Evolutionary conservation across 2,797 vertebrate genomes (phyloP).

Genomic region (Anolis apletophallus): DNA sequence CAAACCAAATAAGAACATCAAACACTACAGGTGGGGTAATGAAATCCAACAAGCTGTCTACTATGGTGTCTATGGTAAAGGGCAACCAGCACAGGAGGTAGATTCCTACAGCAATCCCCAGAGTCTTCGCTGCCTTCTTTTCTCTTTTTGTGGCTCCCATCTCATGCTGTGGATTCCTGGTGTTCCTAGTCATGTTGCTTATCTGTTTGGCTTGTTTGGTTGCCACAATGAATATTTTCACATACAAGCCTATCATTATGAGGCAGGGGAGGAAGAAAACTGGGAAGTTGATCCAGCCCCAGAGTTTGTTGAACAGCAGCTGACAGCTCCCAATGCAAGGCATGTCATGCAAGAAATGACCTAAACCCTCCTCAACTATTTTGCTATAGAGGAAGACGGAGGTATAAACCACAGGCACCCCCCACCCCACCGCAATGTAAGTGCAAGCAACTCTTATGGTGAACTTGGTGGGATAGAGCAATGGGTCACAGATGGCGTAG

Average conservation of each 20-base stretch:
- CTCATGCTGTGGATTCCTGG: neutral
- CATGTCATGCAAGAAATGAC: constrained; percentile 53
- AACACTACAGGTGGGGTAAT: constrained; percentile 62
- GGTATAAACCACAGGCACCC: constrained; percentile 60
- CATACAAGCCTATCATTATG: constrained; percentile 62
- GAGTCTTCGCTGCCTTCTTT: constrained; percentile 71
- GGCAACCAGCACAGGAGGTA: constrained; percentile 70
- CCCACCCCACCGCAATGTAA: constrained; percentile 65
- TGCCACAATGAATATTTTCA: constrained; percentile 71
- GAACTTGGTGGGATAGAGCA: constrained; percentile 69
- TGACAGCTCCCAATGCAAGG: constrained; percentile 69
- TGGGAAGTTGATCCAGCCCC: constrained; percentile 72
- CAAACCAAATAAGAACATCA: constrained; percentile 72
- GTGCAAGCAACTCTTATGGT: constrained; percentile 46
- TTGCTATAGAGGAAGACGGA: constrained; percentile 66
- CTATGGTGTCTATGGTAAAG: constrained; percentile 61
- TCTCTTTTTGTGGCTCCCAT: constrained; percentile 50
- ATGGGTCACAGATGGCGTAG: constrained; percentile 69
- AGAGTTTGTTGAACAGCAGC: constrained; percentile 72
- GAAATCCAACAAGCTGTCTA: constrained; percentile 66
- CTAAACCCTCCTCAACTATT: constrained; percentile 28
- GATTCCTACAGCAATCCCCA: constrained; percentile 65
- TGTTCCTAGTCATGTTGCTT: constrained; percentile 42
- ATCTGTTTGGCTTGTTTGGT: constrained; percentile 67
- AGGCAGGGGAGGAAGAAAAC: constrained; percentile 71